Evolutionary conservation across 2,797 vertebrate species (phyloP), one percentile per base, ranked within the genome.

Genomic region (Halcyon leucocephala): DNA sequence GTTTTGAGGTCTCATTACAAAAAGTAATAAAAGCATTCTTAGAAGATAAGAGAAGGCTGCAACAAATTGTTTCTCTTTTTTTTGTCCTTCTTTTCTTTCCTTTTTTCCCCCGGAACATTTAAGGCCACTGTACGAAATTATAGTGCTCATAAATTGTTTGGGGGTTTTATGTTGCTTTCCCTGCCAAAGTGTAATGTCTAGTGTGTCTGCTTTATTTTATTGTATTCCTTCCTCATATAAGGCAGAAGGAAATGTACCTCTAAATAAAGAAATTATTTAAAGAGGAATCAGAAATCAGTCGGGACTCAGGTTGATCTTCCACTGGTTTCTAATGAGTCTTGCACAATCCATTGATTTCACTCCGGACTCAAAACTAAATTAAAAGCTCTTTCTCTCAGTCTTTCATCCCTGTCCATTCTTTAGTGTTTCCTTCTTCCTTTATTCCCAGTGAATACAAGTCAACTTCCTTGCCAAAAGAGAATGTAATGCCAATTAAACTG

Each of bases 51-150:
- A n/a, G 7, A 54, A 87, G 90, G 42, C 1, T 22, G 28, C 10
- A 33, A 54, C 1, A 42, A 61, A 18, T 39, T 39, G 5, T 37
- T 0, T 12, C 11, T 37, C 0, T 12, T 28, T 10, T 10, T 5
- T 37, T 54, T 29, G 19, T 39, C 3, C 7, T 9, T 26, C 28
- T 51, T 51, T 16, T 28, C 14, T 16, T 52, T 17, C 25, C 8
- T 26, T 51, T 6, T 54, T 29, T 24, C n/a, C 5, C 7, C 11
- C 10, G 44, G 5, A 11, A 71, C 0, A 3, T n/a, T 46, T n/a
- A 60, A 70, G 22, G 14, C 2, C 5, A 9, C 62, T 72, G 6
- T 46, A 18, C 25, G 17, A 55, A 64, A 67, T 60, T 80, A 41
- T 17, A 83, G 28, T 10, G 12, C 7, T 44, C 3, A 31, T 39